Conservation (phyloP, 2,797 vertebrate genomes). For the Galaxias olidus region DNA sequence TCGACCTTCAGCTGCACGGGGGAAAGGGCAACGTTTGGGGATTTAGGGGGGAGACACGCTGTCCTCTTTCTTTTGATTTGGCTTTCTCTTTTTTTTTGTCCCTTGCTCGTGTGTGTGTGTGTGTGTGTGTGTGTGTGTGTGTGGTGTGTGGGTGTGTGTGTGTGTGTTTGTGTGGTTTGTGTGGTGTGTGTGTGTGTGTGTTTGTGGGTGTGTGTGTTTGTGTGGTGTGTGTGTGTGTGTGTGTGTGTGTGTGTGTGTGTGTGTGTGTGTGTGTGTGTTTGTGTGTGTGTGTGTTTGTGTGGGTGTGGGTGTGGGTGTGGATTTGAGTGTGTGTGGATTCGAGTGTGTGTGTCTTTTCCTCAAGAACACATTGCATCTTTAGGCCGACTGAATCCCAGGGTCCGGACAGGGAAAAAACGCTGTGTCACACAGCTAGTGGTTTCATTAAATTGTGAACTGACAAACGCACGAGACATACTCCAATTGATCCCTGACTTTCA, state of each 20-base stretch:
- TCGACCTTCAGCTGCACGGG: conserved; percentile 63
- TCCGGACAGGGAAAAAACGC: conserved; percentile 60
- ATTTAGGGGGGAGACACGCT: conserved; percentile 65
- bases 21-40: conserved; percentile 47
- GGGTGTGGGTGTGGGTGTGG: background rate
- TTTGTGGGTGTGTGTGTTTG: conserved; percentile 13
- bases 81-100: conserved; percentile 37
- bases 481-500: conserved; percentile 63
- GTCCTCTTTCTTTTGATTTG: conserved; percentile 59
- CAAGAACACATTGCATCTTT: conserved; percentile 64
- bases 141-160: background rate
- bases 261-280: conserved; percentile 41
- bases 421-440: conserved; percentile 76
- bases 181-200: conserved; percentile 3
- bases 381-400: conserved; percentile 68
- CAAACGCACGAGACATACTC: conserved; percentile 71
- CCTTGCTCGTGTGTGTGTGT: conserved; percentile 34
- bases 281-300: conserved; percentile 2
- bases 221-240: conserved; percentile 39
- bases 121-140: conserved; percentile 29
- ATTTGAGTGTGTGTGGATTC: conserved; percentile 3
- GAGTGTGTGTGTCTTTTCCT: conserved; percentile 37
- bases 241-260: conserved; percentile 49
- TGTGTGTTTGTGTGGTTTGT: too few species aligned
- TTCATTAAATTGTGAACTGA: conserved; percentile 75